These are phyloP conservation scores for Pherbina coryleti DNA, from an alignment of 2,888 invertebrate genomes.

Conservation along the genomic window DNA sequence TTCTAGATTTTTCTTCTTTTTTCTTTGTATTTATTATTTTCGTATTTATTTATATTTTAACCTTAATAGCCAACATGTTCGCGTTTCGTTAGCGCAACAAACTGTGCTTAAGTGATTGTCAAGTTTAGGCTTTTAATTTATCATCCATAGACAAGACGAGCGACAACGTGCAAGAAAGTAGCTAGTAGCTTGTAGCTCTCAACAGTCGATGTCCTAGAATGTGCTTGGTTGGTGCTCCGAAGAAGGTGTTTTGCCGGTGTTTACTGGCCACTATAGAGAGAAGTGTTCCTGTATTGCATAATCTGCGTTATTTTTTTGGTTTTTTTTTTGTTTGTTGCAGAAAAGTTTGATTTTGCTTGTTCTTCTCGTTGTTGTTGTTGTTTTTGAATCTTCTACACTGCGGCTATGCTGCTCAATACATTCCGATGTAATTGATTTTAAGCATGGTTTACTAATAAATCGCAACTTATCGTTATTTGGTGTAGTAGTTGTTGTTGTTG, in stretches of 20 bases:
- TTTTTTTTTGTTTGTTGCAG: not conserved
- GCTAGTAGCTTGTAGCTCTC: not conserved
- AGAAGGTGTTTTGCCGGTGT: constrained; percentile 18
- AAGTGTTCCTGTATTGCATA: constrained; percentile 36
- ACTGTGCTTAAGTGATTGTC: constrained; percentile 68
- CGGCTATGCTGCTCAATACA: constrained; percentile 52
- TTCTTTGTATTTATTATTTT: not conserved
- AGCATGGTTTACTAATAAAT: constrained; percentile 66
- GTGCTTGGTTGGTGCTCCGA: not conserved
- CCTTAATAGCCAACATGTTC: constrained; percentile 28
- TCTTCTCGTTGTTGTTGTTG: not conserved
- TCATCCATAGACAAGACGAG: constrained; percentile 66
- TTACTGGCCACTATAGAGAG: not conserved
- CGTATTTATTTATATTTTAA: not conserved
- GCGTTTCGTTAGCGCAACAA: constrained; percentile 56
- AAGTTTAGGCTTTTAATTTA: constrained; percentile 68
- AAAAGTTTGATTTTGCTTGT: not conserved
- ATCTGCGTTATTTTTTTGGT: constrained; percentile 43
- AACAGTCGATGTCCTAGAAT: not conserved
- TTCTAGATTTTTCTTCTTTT: not conserved
- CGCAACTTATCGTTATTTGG: constrained; percentile 65
- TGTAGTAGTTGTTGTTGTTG: constrained; percentile 37
- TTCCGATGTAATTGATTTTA: constrained; percentile 68
- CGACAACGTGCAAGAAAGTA: constrained; percentile 20
- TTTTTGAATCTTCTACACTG: not conserved